Percentiles rank a stretch among this genome's conserved stretches.
Evolutionary conservation across 2,113 vertebrate genomes (phyloP).

Genomic region (Xerus inauris): DNA sequence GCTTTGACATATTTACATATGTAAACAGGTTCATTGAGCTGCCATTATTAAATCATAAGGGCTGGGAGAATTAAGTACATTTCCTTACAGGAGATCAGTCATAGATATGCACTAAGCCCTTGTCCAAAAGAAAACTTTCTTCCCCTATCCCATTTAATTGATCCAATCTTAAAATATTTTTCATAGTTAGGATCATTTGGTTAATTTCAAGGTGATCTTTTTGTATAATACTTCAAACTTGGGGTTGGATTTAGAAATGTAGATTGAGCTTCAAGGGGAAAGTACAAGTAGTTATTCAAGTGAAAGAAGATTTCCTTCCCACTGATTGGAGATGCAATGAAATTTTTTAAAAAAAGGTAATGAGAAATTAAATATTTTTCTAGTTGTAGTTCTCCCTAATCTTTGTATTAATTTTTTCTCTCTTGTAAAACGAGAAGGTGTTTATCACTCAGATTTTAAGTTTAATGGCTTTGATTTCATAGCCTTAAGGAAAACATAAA

Average conservation of each 20-base stretch:
- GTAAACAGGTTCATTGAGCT: constrained; percentile 66
- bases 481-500: constrained; percentile 37
- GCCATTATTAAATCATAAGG: constrained; percentile 71
- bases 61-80: constrained; percentile 50
- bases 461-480: constrained; percentile 42
- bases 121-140: constrained; percentile 42
- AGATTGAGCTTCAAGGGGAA: constrained; percentile 23
- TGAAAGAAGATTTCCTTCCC: constrained; percentile 55
- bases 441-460: constrained; percentile 26
- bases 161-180: constrained; percentile 25
- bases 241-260: constrained; percentile 48
- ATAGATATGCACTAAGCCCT: constrained; percentile 19
- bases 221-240: constrained; percentile 49
- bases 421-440: not conserved
- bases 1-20: constrained; percentile 52
- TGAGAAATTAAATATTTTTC: constrained; percentile 40
- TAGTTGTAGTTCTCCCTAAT: constrained; percentile 16
- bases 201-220: constrained; percentile 56
- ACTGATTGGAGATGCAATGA: not conserved
- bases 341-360: constrained; percentile 53
- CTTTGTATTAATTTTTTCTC: constrained; percentile 43
- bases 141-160: not conserved
- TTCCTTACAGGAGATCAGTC: constrained; percentile 48
- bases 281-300: constrained; percentile 28
- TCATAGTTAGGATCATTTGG: constrained; percentile 23